These are phyloP conservation scores for Artibeus jamaicensis DNA, from an alignment of 2,797 vertebrate species.

Conservation along the genomic window DNA sequence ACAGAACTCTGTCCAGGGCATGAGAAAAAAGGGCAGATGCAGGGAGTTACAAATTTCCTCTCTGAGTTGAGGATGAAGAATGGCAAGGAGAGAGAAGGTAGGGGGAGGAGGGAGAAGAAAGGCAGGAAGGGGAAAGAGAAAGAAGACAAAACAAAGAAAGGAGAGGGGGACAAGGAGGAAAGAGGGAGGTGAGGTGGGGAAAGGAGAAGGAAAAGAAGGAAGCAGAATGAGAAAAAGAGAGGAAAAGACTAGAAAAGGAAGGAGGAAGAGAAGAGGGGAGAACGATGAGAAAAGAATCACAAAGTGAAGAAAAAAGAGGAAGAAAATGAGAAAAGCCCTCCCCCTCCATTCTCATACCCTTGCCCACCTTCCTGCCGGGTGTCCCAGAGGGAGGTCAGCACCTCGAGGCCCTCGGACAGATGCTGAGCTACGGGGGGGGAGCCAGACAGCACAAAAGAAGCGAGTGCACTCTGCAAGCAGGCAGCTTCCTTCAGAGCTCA, in stretches of 20 bases:
- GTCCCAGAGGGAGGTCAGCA: not conserved
- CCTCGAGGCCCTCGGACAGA: not conserved
- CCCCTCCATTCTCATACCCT: rapidly evolving
- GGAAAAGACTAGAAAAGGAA: not conserved
- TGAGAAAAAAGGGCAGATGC: rapidly evolving
- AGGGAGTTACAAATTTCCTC: not conserved
- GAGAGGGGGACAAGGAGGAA: not conserved
- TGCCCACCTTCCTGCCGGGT: not conserved
- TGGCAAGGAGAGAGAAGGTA: not conserved
- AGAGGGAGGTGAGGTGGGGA: not conserved
- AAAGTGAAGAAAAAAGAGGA: no score
- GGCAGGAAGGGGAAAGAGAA: not conserved
- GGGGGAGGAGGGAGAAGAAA: not conserved
- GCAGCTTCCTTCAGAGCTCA: rapidly evolving
- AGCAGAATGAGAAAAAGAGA: not conserved
- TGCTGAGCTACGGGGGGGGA: not conserved
- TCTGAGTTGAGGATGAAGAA: not conserved
- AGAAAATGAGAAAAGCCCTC: not conserved
- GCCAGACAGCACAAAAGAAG: rapidly evolving
- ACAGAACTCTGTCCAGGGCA: not conserved
- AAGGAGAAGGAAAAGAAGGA: not conserved
- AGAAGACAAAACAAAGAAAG: not conserved
- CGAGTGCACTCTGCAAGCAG: not conserved
- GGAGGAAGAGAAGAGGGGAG: not conserved
- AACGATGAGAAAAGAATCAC: not conserved